Evolutionary conservation across 2,113 vertebrate species (phyloP).

Genomic region (Chaetops frenatus): DNA sequence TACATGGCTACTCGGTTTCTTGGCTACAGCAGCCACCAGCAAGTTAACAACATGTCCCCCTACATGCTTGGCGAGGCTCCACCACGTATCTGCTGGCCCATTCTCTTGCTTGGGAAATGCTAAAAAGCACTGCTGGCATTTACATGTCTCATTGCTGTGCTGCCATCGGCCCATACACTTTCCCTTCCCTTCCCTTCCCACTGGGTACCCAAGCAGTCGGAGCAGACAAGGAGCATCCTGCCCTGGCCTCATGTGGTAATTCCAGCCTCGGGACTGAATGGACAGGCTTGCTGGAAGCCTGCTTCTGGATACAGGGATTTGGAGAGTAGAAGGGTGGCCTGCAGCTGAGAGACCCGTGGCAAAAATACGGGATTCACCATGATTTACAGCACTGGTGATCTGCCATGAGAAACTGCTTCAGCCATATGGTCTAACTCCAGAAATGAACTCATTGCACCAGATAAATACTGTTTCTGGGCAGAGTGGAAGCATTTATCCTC

Average conservation of each 20-base stretch:
- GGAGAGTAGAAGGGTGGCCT: neutral
- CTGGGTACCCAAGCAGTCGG: neutral
- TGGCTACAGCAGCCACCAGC: conserved; percentile 62
- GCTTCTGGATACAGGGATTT: neutral
- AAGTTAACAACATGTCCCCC: conserved; percentile 65
- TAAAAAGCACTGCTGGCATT: conserved; percentile 54
- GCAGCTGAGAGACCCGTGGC: neutral
- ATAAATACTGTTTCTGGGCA: neutral
- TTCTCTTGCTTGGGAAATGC: conserved; percentile 54
- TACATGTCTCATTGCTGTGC: conserved; percentile 15
- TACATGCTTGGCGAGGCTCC: conserved; percentile 57
- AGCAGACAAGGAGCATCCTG: neutral
- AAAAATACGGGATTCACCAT: neutral
- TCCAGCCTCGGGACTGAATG: neutral
- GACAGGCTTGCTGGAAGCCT: neutral
- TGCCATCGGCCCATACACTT: conserved; percentile 24
- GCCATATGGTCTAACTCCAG: neutral
- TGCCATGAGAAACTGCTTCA: neutral
- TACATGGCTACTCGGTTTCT: conserved; percentile 61
- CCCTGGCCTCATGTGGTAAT: accelerated
- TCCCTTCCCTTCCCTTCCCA: neutral
- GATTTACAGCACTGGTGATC: neutral
- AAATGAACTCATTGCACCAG: neutral
- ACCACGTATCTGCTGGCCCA: conserved; percentile 51
- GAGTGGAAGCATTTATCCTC: neutral